Evolutionary conservation across 2,113 vertebrate species (phyloP).

Genomic region (Pontoporia blainvillei): DNA sequence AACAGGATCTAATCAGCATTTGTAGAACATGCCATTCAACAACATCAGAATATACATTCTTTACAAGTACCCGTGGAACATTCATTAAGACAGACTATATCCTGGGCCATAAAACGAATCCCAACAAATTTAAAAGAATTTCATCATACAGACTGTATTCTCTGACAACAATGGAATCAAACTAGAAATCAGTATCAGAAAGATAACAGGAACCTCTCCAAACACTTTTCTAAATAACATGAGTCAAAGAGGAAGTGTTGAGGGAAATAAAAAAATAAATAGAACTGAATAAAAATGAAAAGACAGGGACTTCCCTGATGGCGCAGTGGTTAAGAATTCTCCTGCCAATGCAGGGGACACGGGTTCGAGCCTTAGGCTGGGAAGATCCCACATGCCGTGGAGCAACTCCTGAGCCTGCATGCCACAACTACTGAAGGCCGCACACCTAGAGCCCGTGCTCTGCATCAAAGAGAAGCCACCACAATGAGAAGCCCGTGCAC

Average conservation of each 20-base stretch:
- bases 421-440: accelerated
- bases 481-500: accelerated
- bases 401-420: no score
- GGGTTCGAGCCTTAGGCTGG: no score
- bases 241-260: background rate
- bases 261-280: background rate
- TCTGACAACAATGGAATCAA: background rate
- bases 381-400: no score
- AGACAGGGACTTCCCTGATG: no score
- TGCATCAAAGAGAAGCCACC: no score
- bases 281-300: background rate
- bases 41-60: background rate
- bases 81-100: background rate
- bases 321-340: no score
- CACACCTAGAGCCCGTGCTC: no score
- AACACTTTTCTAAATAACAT: background rate
- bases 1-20: background rate
- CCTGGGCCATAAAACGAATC: background rate
- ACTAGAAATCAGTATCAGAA: background rate
- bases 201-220: background rate
- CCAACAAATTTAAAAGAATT: background rate
- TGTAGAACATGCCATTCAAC: background rate
- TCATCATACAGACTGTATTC: background rate
- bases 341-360: no score
- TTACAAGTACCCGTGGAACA: background rate